Conservation (phyloP, 1,140 invertebrate species). For the Oreohelix idahoensis region DNA sequence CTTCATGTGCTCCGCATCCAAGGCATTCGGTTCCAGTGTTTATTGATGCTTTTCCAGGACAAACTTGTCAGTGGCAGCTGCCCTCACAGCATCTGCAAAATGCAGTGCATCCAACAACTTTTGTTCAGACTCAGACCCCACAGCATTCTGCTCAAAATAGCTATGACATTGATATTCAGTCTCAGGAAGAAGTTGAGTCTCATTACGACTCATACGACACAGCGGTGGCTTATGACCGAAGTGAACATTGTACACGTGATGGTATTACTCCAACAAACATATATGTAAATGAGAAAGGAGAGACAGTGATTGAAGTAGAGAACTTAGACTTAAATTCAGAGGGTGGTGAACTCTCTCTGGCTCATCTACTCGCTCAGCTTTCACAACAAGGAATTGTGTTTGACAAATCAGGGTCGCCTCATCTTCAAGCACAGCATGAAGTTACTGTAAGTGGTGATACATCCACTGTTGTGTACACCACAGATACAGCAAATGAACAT, state of each 20-base stretch:
- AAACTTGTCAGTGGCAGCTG: neutral
- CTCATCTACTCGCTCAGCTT: constrained; percentile 43
- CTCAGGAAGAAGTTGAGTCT: constrained; percentile 11
- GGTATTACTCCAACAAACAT: constrained; percentile 41
- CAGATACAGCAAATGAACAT: neutral
- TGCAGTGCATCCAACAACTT: neutral
- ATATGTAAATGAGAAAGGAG: constrained; percentile 46
- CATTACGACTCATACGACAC: constrained; percentile 13
- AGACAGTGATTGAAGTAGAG: constrained; percentile 46
- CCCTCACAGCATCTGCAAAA: neutral
- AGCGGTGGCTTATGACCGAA: neutral
- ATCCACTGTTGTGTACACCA: constrained; percentile 7
- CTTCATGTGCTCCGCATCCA: constrained; percentile 12
- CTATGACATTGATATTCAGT: constrained; percentile 8
- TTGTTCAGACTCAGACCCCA: neutral
- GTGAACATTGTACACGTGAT: neutral
- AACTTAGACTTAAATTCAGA: constrained; percentile 46
- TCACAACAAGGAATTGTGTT: constrained; percentile 50
- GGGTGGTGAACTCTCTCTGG: constrained; percentile 41
- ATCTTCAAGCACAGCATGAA: neutral
- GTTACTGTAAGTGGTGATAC: neutral
- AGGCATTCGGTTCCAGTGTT: constrained; percentile 17
- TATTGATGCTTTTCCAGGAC: constrained; percentile 24
- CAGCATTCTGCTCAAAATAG: neutral
- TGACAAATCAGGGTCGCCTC: constrained; percentile 34